These are phyloP conservation scores for Diacarnus erythraeanus DNA, from an alignment of 37 sponge, comb jelly and placozoan species.

Conservation along the genomic window DNA sequence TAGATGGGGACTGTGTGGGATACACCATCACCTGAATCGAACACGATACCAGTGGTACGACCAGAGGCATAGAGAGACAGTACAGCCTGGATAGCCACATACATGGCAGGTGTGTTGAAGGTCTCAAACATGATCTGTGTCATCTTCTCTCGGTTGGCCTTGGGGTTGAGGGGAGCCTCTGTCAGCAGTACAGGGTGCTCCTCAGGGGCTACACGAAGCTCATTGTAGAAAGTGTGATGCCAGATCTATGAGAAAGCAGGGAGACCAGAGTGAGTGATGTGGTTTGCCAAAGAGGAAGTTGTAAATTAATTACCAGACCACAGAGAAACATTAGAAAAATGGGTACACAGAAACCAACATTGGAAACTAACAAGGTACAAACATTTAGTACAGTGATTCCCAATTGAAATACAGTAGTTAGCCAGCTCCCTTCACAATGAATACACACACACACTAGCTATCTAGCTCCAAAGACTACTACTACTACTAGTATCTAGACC, in stretches of 20 bases:
- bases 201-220: conserved; percentile 99
- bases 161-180: conserved; percentile 99
- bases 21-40: conserved; percentile 99
- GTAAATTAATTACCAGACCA: too few relatives aligned
- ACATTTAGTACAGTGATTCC: too few relatives aligned
- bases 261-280: too few relatives aligned
- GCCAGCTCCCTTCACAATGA: too few relatives aligned
- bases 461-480: neutral
- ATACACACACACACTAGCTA: too few relatives aligned
- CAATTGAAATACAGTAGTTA: too few relatives aligned
- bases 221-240: conserved; percentile 99
- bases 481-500: too few relatives aligned
- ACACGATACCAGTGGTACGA: conserved; percentile 99
- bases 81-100: conserved; percentile 98
- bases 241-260: conserved; percentile 83
- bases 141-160: conserved; percentile 99
- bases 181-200: conserved; percentile 99
- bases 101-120: conserved; percentile 99
- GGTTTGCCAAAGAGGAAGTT: too few relatives aligned
- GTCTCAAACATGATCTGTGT: conserved; percentile 99
- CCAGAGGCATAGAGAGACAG: conserved; percentile 99
- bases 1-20: conserved; percentile 99
- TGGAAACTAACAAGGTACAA: too few relatives aligned
- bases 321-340: too few relatives aligned
- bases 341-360: too few relatives aligned